A percentile compares a stretch with the other conserved stretches of the same genome.
phyloP scores from a whole-genome alignment of 2,113 vertebrate genomes.

The Tricholaema leucomelas region DNA sequence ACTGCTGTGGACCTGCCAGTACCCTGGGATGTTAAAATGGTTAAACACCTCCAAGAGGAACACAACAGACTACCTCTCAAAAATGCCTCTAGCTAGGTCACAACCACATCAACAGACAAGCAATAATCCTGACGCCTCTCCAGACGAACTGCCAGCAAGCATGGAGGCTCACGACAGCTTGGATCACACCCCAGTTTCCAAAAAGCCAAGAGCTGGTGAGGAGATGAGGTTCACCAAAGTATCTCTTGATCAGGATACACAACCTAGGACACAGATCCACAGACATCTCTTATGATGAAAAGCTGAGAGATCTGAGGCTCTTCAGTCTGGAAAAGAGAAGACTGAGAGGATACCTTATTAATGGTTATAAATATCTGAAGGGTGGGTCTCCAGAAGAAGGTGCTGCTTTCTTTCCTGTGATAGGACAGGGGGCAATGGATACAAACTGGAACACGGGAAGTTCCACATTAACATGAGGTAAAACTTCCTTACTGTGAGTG shows the following conservation, averaged over 20 bases:
- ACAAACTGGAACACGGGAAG: no score
- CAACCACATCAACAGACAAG: neutral
- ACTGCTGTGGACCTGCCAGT: neutral
- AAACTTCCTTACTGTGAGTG: no score
- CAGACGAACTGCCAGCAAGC: neutral
- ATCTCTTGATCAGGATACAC: neutral
- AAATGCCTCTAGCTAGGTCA: neutral
- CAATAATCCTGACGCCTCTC: neutral
- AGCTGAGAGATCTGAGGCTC: no score
- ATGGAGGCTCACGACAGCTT: accelerated
- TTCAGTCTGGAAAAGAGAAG: no score
- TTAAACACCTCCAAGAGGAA: neutral
- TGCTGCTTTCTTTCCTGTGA: no score
- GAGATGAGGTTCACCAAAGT: neutral
- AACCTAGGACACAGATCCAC: neutral
- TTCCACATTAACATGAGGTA: no score
- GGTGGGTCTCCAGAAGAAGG: no score
- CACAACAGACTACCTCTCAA: accelerated
- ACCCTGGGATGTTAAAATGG: accelerated
- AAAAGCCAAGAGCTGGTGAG: neutral
- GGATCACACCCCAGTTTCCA: accelerated
- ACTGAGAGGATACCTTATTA: no score
- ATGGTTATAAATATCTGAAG: no score
- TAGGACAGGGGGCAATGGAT: no score
- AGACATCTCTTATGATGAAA: neutral